Evolutionary conservation across 2,888 invertebrate species (phyloP).

Genomic region (Bombylius discolor): DNA sequence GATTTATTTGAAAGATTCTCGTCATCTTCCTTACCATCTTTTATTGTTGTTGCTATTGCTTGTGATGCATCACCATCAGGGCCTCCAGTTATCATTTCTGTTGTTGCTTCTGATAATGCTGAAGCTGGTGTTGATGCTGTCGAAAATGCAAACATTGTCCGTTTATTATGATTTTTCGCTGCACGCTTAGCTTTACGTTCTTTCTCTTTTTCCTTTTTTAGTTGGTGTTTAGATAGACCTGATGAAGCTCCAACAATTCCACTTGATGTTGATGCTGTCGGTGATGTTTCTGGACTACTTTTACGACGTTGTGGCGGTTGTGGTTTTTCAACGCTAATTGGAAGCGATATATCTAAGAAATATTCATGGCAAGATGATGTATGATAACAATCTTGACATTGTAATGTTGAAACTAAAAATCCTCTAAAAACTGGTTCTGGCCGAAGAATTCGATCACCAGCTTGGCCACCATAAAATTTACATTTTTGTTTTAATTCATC

Average conservation of each 20-base stretch:
- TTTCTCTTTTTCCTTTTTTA: conserved; percentile 45
- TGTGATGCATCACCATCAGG: conserved; percentile 9
- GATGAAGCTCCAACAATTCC: background rate
- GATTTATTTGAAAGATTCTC: conserved; percentile 37
- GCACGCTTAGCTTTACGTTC: conserved; percentile 37
- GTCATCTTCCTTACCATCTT: conserved; percentile 21
- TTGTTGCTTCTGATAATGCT: background rate
- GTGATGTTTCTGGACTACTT: conserved; percentile 27
- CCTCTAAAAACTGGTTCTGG: conserved; percentile 92
- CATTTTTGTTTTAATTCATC: conserved; percentile 61
- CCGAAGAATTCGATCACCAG: conserved; percentile 59
- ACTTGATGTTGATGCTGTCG: background rate
- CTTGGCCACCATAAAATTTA: conserved; percentile 73
- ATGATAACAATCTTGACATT: conserved; percentile 80
- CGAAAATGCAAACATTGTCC: conserved; percentile 2
- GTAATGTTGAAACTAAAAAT: conserved; percentile 73
- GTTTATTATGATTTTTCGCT: conserved; percentile 27
- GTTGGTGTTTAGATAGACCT: conserved; percentile 41
- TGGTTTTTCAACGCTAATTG: conserved; percentile 63
- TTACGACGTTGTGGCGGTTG: conserved; percentile 52
- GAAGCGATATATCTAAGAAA: conserved; percentile 89
- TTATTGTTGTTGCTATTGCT: background rate
- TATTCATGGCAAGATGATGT: conserved; percentile 80
- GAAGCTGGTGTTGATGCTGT: background rate
- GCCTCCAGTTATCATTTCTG: conserved; percentile 11